Percentiles rank a stretch among this genome's conserved stretches.
Evolutionary conservation across 1,140 invertebrate genomes (phyloP).

Genomic region (Solen grandis): DNA sequence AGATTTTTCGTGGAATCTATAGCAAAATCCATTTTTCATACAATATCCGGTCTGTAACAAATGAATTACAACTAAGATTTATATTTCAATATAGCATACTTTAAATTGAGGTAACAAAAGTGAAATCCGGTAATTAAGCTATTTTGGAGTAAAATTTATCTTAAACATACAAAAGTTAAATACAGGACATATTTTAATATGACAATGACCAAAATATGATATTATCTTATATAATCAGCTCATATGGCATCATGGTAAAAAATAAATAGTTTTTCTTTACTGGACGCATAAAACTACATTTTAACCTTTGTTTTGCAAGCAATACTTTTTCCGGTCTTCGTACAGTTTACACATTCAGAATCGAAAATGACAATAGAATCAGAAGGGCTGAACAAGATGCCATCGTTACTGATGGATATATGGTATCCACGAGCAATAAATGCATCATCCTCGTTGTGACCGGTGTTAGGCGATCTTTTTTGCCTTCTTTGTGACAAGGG

Average conservation of each 20-base stretch:
- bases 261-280: too few species aligned
- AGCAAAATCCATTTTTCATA: conserved; percentile 12
- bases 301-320: conserved; percentile 2
- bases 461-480: background rate
- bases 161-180: background rate
- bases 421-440: conserved; percentile 1
- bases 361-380: conserved; percentile 30
- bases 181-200: background rate
- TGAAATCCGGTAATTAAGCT: background rate
- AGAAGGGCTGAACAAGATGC: background rate
- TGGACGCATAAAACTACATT: background rate
- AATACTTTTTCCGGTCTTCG: background rate
- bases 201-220: too few species aligned
- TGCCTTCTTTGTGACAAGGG: background rate
- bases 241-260: background rate
- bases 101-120: too few species aligned
- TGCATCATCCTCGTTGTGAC: background rate
- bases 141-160: background rate
- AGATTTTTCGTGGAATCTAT: background rate
- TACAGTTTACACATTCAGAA: conserved; percentile 28
- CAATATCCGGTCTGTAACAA: conserved; percentile 27
- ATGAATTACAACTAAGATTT: too few species aligned
- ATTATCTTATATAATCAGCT: background rate
- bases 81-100: too few species aligned
- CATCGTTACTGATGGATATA: conserved; percentile 30